Percentiles rank a stretch among this genome's conserved stretches.
Evolutionary conservation across 2,797 vertebrate genomes (phyloP).

Genomic region (Austrolebias charrua): DNA sequence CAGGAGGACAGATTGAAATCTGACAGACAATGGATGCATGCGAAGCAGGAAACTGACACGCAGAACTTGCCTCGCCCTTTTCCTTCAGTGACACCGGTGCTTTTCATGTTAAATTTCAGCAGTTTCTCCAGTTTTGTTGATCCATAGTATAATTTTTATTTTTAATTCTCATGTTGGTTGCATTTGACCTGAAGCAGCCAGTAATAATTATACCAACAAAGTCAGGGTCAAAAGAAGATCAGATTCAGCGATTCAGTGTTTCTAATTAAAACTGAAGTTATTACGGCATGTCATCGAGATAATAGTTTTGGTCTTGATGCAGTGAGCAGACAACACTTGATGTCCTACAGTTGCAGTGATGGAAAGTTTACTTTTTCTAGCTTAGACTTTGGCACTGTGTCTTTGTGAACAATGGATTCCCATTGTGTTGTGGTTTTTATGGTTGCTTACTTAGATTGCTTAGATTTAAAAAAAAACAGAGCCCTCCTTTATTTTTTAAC

Average conservation of each 20-base stretch:
- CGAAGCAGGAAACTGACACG: constrained; percentile 43
- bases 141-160: neutral
- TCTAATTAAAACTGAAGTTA: constrained; percentile 21
- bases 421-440: neutral
- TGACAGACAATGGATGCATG: constrained; percentile 49
- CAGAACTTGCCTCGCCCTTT: constrained; percentile 30
- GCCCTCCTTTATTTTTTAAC: too few species aligned
- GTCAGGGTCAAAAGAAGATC: constrained; percentile 17
- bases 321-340: constrained; percentile 2
- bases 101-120: constrained; percentile 29
- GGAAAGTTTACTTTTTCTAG: neutral
- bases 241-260: constrained; percentile 11
- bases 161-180: neutral
- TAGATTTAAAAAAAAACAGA: too few species aligned
- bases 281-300: constrained; percentile 21
- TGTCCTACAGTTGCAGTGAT: constrained; percentile 19
- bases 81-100: constrained; percentile 7
- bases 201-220: constrained; percentile 4
- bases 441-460: too few species aligned
- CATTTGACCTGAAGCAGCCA: constrained; percentile 6
- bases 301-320: constrained; percentile 5
- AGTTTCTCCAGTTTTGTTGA: constrained; percentile 16
- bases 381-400: neutral
- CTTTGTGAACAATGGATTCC: neutral
- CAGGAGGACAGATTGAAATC: constrained; percentile 58